Evolutionary conservation across 2,888 invertebrate species (phyloP).

Genomic region (Polydrusus pterygomalis): DNA sequence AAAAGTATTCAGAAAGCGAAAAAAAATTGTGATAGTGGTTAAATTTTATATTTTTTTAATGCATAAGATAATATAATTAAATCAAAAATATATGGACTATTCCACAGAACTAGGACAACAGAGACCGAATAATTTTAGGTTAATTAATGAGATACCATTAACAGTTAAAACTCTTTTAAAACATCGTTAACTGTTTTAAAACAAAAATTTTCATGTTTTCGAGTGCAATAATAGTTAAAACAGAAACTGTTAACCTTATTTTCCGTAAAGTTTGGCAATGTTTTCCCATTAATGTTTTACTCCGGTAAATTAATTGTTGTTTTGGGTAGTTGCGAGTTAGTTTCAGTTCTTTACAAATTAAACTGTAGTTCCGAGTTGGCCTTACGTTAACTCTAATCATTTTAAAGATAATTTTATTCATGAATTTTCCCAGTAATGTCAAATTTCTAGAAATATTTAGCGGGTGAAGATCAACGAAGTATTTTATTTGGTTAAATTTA

Average conservation of each 20-base stretch:
- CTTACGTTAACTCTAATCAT: constrained; percentile 48
- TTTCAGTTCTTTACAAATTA: constrained; percentile 52
- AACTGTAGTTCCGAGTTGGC: constrained; percentile 50
- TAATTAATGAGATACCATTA: too few species aligned
- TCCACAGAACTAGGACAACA: too few species aligned
- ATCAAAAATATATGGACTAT: too few species aligned
- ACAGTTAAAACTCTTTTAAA: background rate
- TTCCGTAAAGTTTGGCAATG: constrained; percentile 38
- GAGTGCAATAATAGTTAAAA: constrained; percentile 1
- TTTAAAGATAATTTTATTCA: constrained; percentile 55
- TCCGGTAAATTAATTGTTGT: constrained; percentile 48
- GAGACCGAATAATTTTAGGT: too few species aligned
- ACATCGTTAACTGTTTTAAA: background rate
- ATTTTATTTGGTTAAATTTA: constrained; percentile 31
- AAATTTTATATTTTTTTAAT: too few species aligned
- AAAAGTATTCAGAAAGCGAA: too few species aligned
- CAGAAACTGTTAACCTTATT: constrained; percentile 19
- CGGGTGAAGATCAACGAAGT: constrained; percentile 14
- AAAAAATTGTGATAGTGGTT: too few species aligned
- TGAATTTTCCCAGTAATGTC: constrained; percentile 43
- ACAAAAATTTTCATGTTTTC: background rate
- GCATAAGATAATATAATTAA: too few species aligned
- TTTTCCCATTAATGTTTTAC: constrained; percentile 43
- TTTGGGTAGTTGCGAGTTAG: constrained; percentile 45
- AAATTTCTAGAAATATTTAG: constrained; percentile 29